Percentiles rank a stretch among this genome's conserved stretches.
phyloP scores from a whole-genome alignment of 2,113 vertebrate species.

The Philantomba maxwellii region DNA sequence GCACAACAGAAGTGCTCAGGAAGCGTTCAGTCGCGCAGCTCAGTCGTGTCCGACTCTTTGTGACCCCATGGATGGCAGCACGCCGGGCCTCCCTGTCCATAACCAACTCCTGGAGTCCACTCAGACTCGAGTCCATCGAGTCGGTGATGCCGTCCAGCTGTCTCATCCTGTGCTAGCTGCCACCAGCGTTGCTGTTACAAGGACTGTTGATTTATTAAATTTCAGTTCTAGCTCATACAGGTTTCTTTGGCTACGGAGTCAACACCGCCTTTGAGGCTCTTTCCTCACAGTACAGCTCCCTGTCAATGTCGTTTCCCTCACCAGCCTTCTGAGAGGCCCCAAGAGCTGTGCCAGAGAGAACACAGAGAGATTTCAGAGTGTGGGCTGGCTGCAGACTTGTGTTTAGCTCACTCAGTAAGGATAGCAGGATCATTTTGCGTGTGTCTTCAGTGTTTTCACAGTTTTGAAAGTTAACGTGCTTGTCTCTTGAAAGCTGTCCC shows the following conservation, averaged over 20 bases:
- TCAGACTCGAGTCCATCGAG: not conserved
- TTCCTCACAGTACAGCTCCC: not conserved
- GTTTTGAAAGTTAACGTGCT: not conserved
- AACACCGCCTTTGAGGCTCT: not conserved
- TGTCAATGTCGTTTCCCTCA: not conserved
- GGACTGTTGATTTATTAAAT: not conserved
- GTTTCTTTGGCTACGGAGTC: not conserved
- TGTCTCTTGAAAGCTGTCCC: not conserved
- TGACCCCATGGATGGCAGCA: accelerated
- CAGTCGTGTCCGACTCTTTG: not conserved
- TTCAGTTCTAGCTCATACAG: not conserved
- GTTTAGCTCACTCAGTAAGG: not conserved
- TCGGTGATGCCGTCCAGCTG: not conserved
- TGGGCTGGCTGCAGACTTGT: not conserved
- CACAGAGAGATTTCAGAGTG: accelerated
- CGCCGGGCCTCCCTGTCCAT: not conserved
- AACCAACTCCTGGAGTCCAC: not conserved
- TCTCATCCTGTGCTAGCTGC: not conserved
- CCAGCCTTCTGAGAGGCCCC: not conserved
- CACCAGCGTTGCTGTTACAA: too few relatives aligned
- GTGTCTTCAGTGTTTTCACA: not conserved
- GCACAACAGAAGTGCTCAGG: not conserved
- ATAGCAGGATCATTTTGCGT: not conserved
- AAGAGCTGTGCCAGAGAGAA: too few relatives aligned
- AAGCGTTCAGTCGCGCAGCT: accelerated